Conservation (phyloP, 2,113 vertebrate genomes). For the Ailurus styani region DNA sequence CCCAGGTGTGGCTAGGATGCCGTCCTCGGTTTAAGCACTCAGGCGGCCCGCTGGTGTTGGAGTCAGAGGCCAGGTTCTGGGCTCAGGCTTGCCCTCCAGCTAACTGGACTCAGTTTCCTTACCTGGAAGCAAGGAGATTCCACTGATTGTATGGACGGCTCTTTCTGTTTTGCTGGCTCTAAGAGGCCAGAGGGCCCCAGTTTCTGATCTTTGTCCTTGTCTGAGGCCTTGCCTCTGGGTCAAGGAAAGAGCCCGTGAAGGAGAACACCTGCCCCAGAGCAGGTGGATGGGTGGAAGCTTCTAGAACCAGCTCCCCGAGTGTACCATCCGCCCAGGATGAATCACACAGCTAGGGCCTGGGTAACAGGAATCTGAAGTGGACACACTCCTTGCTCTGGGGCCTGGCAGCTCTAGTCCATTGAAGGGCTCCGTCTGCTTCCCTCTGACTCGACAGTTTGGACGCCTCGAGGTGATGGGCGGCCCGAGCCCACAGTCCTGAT, state of each 20-base stretch:
- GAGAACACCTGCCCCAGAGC: not conserved
- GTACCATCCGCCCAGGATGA: not conserved
- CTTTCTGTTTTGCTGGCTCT: not conserved
- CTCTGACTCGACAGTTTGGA: not conserved
- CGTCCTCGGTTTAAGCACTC: too few species aligned
- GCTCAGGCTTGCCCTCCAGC: too few species aligned
- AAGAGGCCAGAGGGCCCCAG: not conserved
- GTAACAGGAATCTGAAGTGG: not conserved
- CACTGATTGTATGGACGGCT: not conserved
- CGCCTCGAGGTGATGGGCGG: not conserved
- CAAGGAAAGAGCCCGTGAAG: not conserved
- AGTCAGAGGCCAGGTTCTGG: not conserved
- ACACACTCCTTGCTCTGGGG: too few species aligned
- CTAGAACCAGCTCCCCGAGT: not conserved
- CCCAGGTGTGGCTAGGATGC: accelerated
- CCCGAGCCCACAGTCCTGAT: too few species aligned
- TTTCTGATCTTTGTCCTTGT: not conserved
- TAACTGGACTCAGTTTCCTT: not conserved
- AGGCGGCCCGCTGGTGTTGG: accelerated
- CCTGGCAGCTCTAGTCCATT: not conserved
- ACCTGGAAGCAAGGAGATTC: not conserved
- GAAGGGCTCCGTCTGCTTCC: not conserved
- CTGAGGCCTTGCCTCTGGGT: not conserved
- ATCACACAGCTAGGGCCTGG: not conserved
- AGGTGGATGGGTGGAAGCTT: not conserved